Percentiles rank a stretch among this genome's conserved stretches.
Conservation (phyloP, 2,797 vertebrate genomes). For the Microctenopoma lineatum region DNA sequence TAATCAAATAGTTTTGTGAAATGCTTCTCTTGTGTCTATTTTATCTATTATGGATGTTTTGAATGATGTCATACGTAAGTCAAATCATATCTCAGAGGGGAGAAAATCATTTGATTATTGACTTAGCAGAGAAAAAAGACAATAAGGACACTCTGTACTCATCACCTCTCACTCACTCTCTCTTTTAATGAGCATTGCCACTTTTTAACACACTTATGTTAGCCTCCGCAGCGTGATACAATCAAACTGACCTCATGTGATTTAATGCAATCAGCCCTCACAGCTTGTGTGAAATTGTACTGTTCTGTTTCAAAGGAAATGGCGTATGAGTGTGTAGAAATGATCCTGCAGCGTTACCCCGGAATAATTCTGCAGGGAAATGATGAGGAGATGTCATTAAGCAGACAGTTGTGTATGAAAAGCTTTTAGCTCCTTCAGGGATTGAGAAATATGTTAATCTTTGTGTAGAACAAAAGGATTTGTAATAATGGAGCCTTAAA, state of each 20-base stretch:
- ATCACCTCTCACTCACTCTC: conserved; percentile 25
- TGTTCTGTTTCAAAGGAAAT: conserved; percentile 65
- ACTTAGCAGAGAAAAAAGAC: conserved; percentile 32
- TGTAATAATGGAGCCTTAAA: conserved; percentile 43
- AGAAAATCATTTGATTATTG: conserved; percentile 61
- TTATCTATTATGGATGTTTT: not conserved
- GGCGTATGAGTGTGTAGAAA: conserved; percentile 55
- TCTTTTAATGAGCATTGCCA: conserved; percentile 31
- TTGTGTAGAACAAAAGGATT: conserved; percentile 57
- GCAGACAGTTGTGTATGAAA: conserved; percentile 63
- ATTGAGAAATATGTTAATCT: conserved; percentile 67
- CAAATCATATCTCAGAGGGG: conserved; percentile 22
- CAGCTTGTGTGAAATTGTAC: conserved; percentile 70
- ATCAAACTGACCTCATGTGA: conserved; percentile 65
- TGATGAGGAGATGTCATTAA: conserved; percentile 71
- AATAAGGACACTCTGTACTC: conserved; percentile 26
- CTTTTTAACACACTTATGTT: conserved; percentile 46
- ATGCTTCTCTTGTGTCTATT: conserved; percentile 9
- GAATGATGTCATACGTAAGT: conserved; percentile 36
- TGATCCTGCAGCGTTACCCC: conserved; percentile 44
- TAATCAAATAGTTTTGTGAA: conserved; percentile 3
- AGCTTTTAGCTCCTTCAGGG: conserved; percentile 56
- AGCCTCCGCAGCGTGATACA: conserved; percentile 39
- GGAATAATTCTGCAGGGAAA: conserved; percentile 59
- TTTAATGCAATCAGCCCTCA: conserved; percentile 71